phyloP scores from a whole-genome alignment of 1,140 invertebrate species.

The Thrips palmi region DNA sequence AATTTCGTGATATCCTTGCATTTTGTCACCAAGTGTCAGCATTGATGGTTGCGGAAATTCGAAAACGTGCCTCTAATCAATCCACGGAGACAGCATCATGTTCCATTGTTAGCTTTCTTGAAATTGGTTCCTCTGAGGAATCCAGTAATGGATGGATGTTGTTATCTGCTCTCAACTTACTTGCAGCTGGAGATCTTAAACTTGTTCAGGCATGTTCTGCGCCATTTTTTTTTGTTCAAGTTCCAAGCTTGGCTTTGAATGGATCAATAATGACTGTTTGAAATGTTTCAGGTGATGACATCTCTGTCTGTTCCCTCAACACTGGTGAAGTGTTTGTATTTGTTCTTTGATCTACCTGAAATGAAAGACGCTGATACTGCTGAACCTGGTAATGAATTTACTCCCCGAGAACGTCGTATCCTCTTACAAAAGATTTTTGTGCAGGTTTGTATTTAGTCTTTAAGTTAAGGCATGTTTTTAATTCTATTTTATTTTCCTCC shows the following conservation, averaged over 20 bases:
- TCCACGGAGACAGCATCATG: conserved; percentile 88
- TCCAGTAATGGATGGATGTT: conserved; percentile 94
- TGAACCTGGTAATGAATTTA: conserved; percentile 56
- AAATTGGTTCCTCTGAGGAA: conserved; percentile 82
- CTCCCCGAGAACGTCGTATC: conserved; percentile 73
- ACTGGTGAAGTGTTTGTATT: conserved; percentile 93
- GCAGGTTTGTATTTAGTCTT: conserved; percentile 55
- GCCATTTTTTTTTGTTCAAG: background rate
- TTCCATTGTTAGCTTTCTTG: conserved; percentile 89
- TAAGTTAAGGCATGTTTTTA: too few relatives aligned
- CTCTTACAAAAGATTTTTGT: conserved; percentile 93
- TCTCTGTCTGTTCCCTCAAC: conserved; percentile 89
- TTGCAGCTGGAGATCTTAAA: conserved; percentile 64
- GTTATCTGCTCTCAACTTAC: conserved; percentile 73
- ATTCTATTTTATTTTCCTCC: too few relatives aligned
- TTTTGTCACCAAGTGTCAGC: conserved; percentile 89
- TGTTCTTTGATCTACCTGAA: conserved; percentile 95
- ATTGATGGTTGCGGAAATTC: conserved; percentile 88
- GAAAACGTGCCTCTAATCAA: conserved; percentile 83
- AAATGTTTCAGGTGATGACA: conserved; percentile 66
- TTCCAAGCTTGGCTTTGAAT: conserved; percentile 7
- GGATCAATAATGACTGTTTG: too few relatives aligned
- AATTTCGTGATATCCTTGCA: conserved; percentile 81
- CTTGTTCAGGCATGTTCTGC: conserved; percentile 37
- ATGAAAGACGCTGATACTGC: conserved; percentile 54